Evolutionary conservation across 1,140 invertebrate species (phyloP).

Genomic region (Physella acuta): DNA sequence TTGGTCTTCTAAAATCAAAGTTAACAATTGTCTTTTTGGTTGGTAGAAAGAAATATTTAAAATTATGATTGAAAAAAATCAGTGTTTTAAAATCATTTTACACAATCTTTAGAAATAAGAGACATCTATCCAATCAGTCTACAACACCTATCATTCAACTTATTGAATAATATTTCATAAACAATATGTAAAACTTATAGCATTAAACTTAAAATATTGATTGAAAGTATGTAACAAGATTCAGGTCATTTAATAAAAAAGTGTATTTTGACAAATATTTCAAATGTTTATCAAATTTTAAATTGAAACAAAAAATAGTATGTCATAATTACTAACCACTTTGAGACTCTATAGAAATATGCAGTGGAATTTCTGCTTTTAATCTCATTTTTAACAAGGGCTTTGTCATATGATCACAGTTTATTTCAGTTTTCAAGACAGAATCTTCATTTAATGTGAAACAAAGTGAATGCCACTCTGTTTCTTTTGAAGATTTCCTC

Average conservation of each 20-base stretch:
- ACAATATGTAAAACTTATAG: too few species aligned
- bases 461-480: not conserved
- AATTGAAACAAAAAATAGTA: not conserved
- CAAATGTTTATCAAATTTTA: not conserved
- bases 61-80: not conserved
- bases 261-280: too few species aligned
- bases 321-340: not conserved
- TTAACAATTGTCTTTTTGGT: not conserved
- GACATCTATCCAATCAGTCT: not conserved
- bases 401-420: not conserved
- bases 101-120: not conserved
- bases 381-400: not conserved
- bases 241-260: too few species aligned
- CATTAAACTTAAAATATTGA: too few species aligned
- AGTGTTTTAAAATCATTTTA: not conserved
- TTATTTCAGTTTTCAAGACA: not conserved
- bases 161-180: not conserved
- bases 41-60: not conserved
- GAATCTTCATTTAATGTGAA: not conserved
- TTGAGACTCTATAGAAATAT: not conserved
- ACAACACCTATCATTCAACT: not conserved
- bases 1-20: conserved; percentile 15
- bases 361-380: not conserved
- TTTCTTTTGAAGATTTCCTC: not conserved
- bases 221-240: too few species aligned